Base-by-base conservation (phyloP, 2,797 vertebrate species). In the Channa striata region DNA sequence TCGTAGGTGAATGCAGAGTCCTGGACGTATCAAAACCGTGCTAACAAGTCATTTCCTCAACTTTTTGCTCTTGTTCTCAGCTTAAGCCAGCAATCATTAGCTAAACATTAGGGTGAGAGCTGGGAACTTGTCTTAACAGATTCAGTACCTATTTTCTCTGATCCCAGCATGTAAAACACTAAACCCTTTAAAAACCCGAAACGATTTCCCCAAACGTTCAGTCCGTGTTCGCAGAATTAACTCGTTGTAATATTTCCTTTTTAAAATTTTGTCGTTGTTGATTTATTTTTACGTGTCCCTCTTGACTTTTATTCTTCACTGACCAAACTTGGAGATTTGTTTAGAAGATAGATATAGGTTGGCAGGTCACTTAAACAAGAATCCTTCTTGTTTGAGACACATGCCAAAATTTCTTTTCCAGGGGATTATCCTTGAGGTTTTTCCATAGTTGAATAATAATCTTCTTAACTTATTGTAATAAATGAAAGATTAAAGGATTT, bases 11-110 rank as follows among this genome's bases (percentile, higher is more conserved):
- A 91, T 91, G 83, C 68, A 11, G 70, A 87, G 85, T 83, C 83
- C 81, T 65, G 86, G 89, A 93, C 91, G 61, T 87, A 89, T 91
- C 91, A 88, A 91, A 86, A 91, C 86, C 77, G 16, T 21, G 81
- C 89, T 92, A 91, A 94, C 90, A 92, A 93, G 93, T 93, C 83
- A 94, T 94, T 95, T 95, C 93, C 92, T 92, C 86, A 72, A 86
- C 88, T 85, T 93, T 63, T 61, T 30, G 59, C 80, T 51, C 75
- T 88, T 87, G 83, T 81, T 92, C 83, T 88, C 53, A 74, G 82
- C 75, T 77, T 80, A 86, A 92, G 88, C 90, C 75, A 77, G 74
- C 78, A 61, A 87, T 93, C 90, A 92, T 93, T 93, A 92, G 91
- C 91, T 90, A 90, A 93, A 94, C 90, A 91, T 93, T 87, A 84